These are phyloP conservation scores for Aphidoletes aphidimyza DNA, from an alignment of 2,888 invertebrate genomes.

Conservation along the genomic window DNA sequence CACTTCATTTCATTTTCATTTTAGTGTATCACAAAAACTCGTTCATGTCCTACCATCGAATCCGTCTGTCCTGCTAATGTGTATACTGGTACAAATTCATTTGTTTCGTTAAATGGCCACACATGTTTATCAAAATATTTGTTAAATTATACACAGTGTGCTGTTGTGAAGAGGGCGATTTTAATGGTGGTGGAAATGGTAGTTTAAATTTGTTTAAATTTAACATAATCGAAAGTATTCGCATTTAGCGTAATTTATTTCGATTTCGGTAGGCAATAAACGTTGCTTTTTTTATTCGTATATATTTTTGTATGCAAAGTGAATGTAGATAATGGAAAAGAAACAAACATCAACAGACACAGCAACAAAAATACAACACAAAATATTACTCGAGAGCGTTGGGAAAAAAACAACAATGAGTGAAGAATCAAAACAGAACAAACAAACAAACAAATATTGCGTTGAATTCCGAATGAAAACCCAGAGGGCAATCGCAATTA, in stretches of 20 bases:
- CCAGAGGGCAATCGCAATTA: constrained; percentile 33
- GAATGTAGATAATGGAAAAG: not conserved
- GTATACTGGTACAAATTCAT: constrained; percentile 45
- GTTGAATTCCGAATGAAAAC: not conserved
- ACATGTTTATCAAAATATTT: constrained; percentile 25
- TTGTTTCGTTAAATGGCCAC: constrained; percentile 27
- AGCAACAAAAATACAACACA: not conserved
- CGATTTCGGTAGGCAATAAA: not conserved
- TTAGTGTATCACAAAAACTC: not conserved
- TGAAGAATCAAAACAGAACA: constrained; percentile 25
- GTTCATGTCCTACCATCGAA: too few species aligned
- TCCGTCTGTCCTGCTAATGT: not conserved
- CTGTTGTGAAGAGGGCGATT: too few species aligned
- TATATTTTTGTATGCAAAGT: not conserved
- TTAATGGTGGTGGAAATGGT: not conserved
- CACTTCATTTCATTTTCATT: not conserved
- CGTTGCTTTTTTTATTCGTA: not conserved
- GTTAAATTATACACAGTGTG: not conserved
- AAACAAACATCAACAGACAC: not conserved
- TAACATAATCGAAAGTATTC: not conserved
- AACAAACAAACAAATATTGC: constrained; percentile 25
- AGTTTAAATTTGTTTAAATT: not conserved
- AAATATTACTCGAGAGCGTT: not conserved
- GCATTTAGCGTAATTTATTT: not conserved
- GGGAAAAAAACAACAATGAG: not conserved